phyloP scores from a whole-genome alignment of 1,140 invertebrate genomes.

The Physella acuta region DNA sequence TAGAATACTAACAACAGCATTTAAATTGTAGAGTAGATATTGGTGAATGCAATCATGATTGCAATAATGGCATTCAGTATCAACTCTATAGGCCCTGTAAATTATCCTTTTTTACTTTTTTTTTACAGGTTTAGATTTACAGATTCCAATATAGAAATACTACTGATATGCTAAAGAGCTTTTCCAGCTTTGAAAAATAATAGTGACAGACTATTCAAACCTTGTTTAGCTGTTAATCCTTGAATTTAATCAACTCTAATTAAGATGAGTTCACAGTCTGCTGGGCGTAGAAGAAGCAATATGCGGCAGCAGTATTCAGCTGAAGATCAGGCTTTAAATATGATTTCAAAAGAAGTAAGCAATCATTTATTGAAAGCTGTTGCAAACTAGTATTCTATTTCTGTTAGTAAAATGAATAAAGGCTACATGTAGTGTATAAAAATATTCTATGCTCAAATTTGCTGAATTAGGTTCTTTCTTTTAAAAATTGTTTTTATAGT shows the following conservation, averaged over 20 bases:
- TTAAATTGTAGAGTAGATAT: too few species aligned
- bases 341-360: conserved; percentile 39
- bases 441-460: too few species aligned
- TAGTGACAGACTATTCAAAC: not conserved
- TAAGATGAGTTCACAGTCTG: conserved; percentile 29
- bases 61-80: not conserved
- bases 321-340: conserved; percentile 37
- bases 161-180: not conserved
- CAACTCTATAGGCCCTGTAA: not conserved
- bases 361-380: not conserved
- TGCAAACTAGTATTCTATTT: not conserved
- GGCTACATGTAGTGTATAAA: too few species aligned
- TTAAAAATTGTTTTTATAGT: too few species aligned
- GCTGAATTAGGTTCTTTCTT: too few species aligned
- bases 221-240: not conserved
- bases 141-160: not conserved
- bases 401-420: too few species aligned
- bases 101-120: not conserved
- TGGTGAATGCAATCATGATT: too few species aligned
- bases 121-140: not conserved
- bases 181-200: not conserved
- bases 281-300: conserved; percentile 24
- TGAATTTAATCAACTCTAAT: not conserved
- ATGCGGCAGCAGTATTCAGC: conserved; percentile 37
- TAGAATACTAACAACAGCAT: too few species aligned